phyloP scores from a whole-genome alignment of 2,797 vertebrate species.

The Muraenolepis orangiensis region DNA sequence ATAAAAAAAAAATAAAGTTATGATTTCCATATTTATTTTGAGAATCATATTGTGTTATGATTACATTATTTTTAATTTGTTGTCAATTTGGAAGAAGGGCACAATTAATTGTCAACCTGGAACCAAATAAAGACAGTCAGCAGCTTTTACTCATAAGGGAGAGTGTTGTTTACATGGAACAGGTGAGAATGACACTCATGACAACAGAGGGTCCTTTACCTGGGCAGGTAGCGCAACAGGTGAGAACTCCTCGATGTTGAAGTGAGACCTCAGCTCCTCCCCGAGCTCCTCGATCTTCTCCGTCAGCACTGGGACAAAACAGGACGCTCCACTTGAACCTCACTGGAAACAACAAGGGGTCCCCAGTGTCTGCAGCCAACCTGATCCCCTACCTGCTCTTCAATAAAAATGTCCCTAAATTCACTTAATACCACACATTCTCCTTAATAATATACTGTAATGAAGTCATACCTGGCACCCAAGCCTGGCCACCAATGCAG shows the following conservation, averaged over 20 bases:
- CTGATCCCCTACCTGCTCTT: neutral
- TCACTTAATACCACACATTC: neutral
- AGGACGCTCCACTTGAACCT: neutral
- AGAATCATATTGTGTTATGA: neutral
- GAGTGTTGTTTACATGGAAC: constrained; percentile 74
- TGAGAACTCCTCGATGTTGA: constrained; percentile 83
- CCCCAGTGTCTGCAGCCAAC: neutral
- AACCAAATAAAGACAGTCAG: neutral
- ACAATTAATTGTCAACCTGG: neutral
- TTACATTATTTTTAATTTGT: neutral
- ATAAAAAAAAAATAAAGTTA: neutral
- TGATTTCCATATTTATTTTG: neutral
- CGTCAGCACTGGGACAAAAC: constrained; percentile 69
- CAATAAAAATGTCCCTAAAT: neutral
- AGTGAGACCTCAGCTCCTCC: constrained; percentile 73
- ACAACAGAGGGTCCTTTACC: constrained; percentile 58
- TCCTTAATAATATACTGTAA: neutral
- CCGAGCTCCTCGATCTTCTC: constrained; percentile 87
- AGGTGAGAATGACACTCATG: constrained; percentile 74
- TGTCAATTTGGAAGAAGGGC: neutral
- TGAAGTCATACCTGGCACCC: too few relatives aligned
- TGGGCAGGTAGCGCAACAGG: constrained; percentile 78
- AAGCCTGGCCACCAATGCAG: neutral
- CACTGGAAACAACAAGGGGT: neutral
- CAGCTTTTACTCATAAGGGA: neutral